Evolutionary conservation across 2,113 vertebrate genomes (phyloP), one percentile per base, ranked within the genome.

Genomic region (Gallinago undulata): DNA sequence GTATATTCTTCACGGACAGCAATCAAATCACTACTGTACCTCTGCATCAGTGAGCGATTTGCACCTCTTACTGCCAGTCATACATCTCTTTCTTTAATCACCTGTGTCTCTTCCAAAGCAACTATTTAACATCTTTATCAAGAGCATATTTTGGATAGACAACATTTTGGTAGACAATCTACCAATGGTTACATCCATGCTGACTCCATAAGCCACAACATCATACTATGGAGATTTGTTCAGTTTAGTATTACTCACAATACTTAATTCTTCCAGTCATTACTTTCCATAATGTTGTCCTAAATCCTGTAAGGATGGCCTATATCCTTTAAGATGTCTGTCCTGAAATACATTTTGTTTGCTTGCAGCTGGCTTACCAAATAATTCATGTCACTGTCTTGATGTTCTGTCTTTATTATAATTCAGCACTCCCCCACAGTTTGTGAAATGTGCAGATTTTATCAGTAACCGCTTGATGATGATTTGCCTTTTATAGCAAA

Each of bases 401-500:
- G 27, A 81, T 90, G 47, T 86, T 74, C 79, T 75, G 43, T 53
- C 66, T 84, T 87, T 66, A 84, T 86, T 84, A 43, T 50, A 89
- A 93, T 67, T 80, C 80, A 89, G 56, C 72, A 92, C 85, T 87
- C 79, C 79, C 48, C 80, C 76, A 81, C 51, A 81, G 60, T 59
- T 92, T 89, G 83, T 80, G 72, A 93, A 86, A 92, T n/a, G 64
- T 57, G 41, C 51, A 92, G 80, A 78, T 96, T 95, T 89, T 84
- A 93, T 93, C 92, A 78, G 79, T 56, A 56, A 72, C 43, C 79
- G 68, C 73, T 91, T 84, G 83, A 78, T 68, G 53, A 77, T 72
- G 16, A 78, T 93, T 92, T 84, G 56, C 60, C 86, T 90, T 95
- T 94, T 90, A 92, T 28, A 96, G 69, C 87, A 89, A 96, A 94